Evolutionary conservation across 2,113 vertebrate species (phyloP), one percentile per base, ranked within the genome.

Genomic region (Gasterosteus nipponicus): DNA sequence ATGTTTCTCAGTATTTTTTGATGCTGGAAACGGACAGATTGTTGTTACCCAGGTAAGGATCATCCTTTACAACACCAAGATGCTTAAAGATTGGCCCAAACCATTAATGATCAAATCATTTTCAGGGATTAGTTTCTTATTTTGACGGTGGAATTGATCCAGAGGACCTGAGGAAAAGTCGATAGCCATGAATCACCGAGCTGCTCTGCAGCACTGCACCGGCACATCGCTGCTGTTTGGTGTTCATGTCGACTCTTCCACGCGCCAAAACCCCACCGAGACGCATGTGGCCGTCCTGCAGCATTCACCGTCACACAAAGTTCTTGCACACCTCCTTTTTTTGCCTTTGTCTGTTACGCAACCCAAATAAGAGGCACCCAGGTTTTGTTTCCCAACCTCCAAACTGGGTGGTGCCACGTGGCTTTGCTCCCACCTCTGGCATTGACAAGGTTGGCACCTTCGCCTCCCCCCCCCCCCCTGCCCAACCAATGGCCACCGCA

Each of bases 371-470:
- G 66, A 78, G 69, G 51, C 66, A 47, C 80, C 75, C 77, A 75
- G 81, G 80, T 86, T 90, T 85, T 7, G 14, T 85, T 80, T 83
- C 85, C 83, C 57, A 26, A 69, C 39, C 65, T 38, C 62, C 56
- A 69, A 88, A 84, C 77, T 62, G 47, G 72, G 60, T 12, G 35
- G 66, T 73, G 85, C 68, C 69, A 53, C 53, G 74, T 56, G 47
- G 75, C 81, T 77, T 60, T 73, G 68, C 68, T 72, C 73, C 78
- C 81, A 81, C 82, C 87, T 82, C 85, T 76, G 84, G 38, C 80
- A 61, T 4, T 81, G 85, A 85, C 83, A 84, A 85, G 80, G 87
- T 80, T 84, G 74, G 68, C 85, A 87, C 84, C 70, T 89, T 79
- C 86, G 80, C 78, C 33, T 2, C 33, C 33, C 33, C 33, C 33